Evolutionary conservation across 1,140 invertebrate species (phyloP).

Genomic region (Chelonus insularis): DNA sequence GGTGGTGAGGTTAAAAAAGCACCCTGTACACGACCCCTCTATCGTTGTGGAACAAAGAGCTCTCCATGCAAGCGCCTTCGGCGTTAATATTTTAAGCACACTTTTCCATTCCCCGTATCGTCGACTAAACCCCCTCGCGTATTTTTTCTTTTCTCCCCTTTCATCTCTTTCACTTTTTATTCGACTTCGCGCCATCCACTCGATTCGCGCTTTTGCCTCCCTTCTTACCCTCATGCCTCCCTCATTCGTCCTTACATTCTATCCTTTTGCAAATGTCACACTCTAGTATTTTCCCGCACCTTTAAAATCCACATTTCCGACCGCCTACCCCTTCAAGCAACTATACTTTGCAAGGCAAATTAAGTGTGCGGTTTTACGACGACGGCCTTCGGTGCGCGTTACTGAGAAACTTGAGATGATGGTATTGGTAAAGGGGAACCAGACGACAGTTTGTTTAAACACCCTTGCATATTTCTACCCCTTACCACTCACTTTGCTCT

Average conservation of each 20-base stretch:
- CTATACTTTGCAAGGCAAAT: slow-evolving; percentile 61
- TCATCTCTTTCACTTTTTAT: slow-evolving; percentile 1
- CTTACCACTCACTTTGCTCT: not conserved
- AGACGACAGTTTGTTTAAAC: slow-evolving; percentile 5
- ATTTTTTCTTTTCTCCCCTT: slow-evolving; percentile 3
- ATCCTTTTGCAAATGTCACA: slow-evolving; percentile 1
- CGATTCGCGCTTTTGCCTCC: slow-evolving; percentile 30
- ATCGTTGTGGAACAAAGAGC: slow-evolving; percentile 53
- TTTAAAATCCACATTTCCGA: too few relatives aligned
- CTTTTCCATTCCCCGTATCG: slow-evolving; percentile 47
- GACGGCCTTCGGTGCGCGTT: slow-evolving; percentile 51
- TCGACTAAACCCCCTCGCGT: slow-evolving; percentile 18
- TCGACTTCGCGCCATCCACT: slow-evolving; percentile 6
- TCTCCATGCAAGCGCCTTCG: slow-evolving; percentile 49
- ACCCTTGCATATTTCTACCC: not conserved
- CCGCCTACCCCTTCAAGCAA: slow-evolving; percentile 32
- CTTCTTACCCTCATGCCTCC: slow-evolving; percentile 18
- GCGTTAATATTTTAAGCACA: slow-evolving; percentile 62
- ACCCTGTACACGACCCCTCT: slow-evolving; percentile 25
- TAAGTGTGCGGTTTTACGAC: slow-evolving; percentile 60
- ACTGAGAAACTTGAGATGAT: slow-evolving; percentile 22
- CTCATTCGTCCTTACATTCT: slow-evolving; percentile 28
- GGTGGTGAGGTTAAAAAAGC: not conserved
- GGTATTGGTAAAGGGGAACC: slow-evolving; percentile 9
- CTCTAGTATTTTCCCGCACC: too few relatives aligned